These are phyloP conservation scores for Drosophila mimetica DNA, from an alignment of 2,888 invertebrate species.

Conservation along the genomic window DNA sequence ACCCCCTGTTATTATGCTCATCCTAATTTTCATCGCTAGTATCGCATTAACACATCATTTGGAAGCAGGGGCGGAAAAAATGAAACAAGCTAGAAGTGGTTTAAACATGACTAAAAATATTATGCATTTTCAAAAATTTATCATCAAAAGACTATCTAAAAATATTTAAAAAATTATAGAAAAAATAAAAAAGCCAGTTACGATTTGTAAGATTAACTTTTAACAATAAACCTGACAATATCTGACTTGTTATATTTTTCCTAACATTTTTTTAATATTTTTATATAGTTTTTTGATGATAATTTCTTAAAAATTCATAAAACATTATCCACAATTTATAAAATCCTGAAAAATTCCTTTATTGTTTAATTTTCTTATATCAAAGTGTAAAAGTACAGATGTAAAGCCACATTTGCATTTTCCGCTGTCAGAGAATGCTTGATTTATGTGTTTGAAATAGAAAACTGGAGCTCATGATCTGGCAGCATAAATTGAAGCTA, in stretches of 20 bases:
- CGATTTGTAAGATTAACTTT: too few species aligned
- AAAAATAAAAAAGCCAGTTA: too few species aligned
- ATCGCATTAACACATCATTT: conserved; percentile 72
- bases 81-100: conserved; percentile 49
- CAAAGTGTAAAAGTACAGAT: background rate
- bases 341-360: too few species aligned
- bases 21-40: conserved; percentile 19
- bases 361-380: background rate
- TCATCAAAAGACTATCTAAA: too few species aligned
- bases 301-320: too few species aligned
- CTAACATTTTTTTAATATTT: too few species aligned
- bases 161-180: too few species aligned
- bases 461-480: conserved; percentile 32
- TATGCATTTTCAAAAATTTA: background rate
- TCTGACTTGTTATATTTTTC: too few species aligned
- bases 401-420: conserved; percentile 64
- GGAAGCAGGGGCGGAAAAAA: conserved; percentile 19
- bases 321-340: too few species aligned
- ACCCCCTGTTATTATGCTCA: conserved; percentile 2
- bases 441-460: conserved; percentile 57
- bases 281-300: too few species aligned
- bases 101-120: conserved; percentile 19
- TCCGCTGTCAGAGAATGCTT: conserved; percentile 61
- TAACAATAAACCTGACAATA: too few species aligned
- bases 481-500: conserved; percentile 75